These are phyloP conservation scores for Zaprionus ghesquierei DNA, from an alignment of 1,140 invertebrate genomes.

Conservation along the genomic window DNA sequence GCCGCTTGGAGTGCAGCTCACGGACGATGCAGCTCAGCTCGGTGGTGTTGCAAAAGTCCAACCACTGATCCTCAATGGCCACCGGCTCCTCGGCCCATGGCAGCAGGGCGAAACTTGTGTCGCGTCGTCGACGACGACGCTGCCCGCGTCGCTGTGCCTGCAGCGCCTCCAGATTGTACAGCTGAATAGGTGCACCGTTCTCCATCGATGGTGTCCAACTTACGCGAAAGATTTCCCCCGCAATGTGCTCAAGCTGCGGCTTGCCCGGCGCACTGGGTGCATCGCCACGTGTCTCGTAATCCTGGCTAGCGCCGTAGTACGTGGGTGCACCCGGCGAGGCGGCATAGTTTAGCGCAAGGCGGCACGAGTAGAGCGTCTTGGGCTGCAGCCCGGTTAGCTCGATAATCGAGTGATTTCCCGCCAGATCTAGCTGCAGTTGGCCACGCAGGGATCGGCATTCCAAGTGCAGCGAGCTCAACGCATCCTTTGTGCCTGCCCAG, in stretches of 20 bases:
- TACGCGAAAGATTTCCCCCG: conserved; percentile 87
- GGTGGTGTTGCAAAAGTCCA: conserved; percentile 91
- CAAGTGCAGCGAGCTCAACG: conserved; percentile 33
- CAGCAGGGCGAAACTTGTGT: conserved; percentile 24
- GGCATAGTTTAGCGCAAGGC: conserved; percentile 87
- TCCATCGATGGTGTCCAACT: conserved; percentile 88
- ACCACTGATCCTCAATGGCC: conserved; percentile 86
- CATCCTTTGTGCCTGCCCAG: conserved; percentile 50
- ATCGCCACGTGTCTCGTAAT: conserved; percentile 89
- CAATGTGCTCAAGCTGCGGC: conserved; percentile 86
- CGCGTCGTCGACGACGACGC: conserved; percentile 25
- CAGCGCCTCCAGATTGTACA: conserved; percentile 86
- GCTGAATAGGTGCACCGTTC: conserved; percentile 86
- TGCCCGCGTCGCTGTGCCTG: conserved; percentile 43
- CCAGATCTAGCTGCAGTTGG: conserved; percentile 54
- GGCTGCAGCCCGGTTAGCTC: conserved; percentile 86
- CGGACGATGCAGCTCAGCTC: conserved; percentile 90
- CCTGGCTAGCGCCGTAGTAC: conserved; percentile 85
- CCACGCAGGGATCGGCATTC: conserved; percentile 40
- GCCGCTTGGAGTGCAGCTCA: conserved; percentile 86
- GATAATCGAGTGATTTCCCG: conserved; percentile 38
- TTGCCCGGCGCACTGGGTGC: conserved; percentile 86
- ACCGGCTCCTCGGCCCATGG: conserved; percentile 67
- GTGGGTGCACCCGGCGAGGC: conserved; percentile 85
- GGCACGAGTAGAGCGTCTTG: conserved; percentile 89